Evolutionary conservation across 1,140 invertebrate genomes (phyloP).

Genomic region (Drosophila hydei): DNA sequence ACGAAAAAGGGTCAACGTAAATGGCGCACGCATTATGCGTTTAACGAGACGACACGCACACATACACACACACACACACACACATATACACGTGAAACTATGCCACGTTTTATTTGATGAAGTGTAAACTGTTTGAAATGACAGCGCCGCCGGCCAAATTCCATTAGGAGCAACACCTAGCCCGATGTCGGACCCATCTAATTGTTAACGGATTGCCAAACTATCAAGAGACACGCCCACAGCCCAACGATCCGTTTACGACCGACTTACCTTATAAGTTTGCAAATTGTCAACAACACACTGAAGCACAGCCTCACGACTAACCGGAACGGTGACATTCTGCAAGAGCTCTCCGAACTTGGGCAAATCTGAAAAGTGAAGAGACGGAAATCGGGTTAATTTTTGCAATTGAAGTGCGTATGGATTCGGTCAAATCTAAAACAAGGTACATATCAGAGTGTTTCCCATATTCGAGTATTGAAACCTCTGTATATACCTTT

Average conservation of each 20-base stretch:
- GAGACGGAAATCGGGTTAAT: not conserved
- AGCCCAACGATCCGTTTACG: not conserved
- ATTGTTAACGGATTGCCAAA: slow-evolving; percentile 38
- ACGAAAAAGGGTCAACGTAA: slow-evolving; percentile 61
- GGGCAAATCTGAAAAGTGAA: slow-evolving; percentile 86
- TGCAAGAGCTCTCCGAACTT: slow-evolving; percentile 89
- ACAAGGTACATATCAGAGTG: slow-evolving; percentile 72
- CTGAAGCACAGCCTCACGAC: slow-evolving; percentile 89
- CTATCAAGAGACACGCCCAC: slow-evolving; percentile 9
- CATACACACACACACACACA: slow-evolving; percentile 8
- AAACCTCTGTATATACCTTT: slow-evolving; percentile 74
- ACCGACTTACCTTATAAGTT: slow-evolving; percentile 87
- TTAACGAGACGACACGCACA: slow-evolving; percentile 57
- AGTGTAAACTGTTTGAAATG: slow-evolving; percentile 63
- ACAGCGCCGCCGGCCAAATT: slow-evolving; percentile 30
- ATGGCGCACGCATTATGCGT: slow-evolving; percentile 57
- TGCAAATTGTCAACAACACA: slow-evolving; percentile 90
- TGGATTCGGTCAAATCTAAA: slow-evolving; percentile 42
- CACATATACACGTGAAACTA: slow-evolving; percentile 27
- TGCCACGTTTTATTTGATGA: slow-evolving; percentile 60
- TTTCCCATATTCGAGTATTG: slow-evolving; percentile 43
- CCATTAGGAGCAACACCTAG: slow-evolving; percentile 32
- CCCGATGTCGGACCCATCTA: slow-evolving; percentile 15
- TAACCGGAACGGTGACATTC: slow-evolving; percentile 90
- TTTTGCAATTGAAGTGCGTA: not conserved